These are phyloP conservation scores for Falco rusticolus DNA, from an alignment of 2,797 vertebrate species.

Conservation along the genomic window DNA sequence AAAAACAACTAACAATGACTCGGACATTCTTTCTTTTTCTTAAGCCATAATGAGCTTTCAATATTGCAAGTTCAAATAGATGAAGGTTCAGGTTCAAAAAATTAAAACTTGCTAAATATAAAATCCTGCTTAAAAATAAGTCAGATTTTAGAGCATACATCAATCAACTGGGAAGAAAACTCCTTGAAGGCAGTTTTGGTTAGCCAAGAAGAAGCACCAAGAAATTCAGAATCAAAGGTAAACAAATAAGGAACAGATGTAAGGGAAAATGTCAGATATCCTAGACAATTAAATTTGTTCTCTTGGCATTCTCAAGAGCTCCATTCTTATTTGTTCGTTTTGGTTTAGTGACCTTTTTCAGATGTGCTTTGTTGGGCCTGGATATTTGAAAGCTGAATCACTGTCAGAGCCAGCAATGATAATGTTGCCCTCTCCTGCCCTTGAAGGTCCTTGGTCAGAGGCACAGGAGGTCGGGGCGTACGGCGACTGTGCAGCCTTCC, in stretches of 20 bases:
- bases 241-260: neutral
- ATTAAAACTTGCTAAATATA: neutral
- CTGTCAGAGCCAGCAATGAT: neutral
- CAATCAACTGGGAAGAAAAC: neutral
- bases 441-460: neutral
- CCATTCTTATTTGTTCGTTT: neutral
- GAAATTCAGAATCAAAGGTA: neutral
- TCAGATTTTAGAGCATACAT: neutral
- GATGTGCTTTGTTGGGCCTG: neutral
- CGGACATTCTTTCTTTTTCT: neutral
- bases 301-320: neutral
- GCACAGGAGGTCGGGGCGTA: neutral
- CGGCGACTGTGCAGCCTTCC: neutral
- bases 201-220: neutral
- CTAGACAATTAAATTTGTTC: neutral
- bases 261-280: conserved; percentile 19
- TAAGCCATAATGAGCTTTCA: neutral
- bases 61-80: neutral
- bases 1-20: neutral
- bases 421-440: neutral
- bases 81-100: neutral
- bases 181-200: neutral
- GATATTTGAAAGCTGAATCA: neutral
- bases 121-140: neutral
- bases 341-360: conserved; percentile 32